Percentiles rank a stretch among this genome's conserved stretches.
These are phyloP conservation scores for Lithophane ornitopus DNA, from an alignment of 2,888 invertebrate species.

Conservation along the genomic window DNA sequence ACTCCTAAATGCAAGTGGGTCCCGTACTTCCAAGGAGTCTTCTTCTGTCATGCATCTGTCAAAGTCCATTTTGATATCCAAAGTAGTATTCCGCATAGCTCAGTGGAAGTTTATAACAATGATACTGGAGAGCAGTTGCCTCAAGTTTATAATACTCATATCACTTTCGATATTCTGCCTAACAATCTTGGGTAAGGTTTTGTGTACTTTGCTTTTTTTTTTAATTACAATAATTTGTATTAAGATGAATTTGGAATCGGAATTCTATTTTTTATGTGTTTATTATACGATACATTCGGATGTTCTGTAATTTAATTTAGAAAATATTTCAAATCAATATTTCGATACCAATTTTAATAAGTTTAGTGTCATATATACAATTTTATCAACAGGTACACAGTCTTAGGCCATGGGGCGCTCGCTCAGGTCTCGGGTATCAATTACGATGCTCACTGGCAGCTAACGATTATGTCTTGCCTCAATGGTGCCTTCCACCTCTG, in stretches of 20 bases:
- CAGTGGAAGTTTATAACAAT: conserved; percentile 81
- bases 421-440: conserved; percentile 62
- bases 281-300: background rate
- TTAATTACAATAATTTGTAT: background rate
- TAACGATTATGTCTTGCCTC: conserved; percentile 78
- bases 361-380: background rate
- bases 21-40: conserved; percentile 84
- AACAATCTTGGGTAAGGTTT: conserved; percentile 79
- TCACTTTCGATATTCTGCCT: conserved; percentile 80
- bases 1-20: conserved; percentile 83
- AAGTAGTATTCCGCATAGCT: conserved; percentile 74
- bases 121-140: conserved; percentile 79
- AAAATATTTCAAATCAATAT: background rate
- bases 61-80: conserved; percentile 84
- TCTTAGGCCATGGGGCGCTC: conserved; percentile 80
- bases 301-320: background rate
- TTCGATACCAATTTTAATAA: background rate
- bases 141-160: conserved; percentile 79
- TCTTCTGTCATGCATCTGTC: conserved; percentile 80
- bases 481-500: conserved; percentile 81
- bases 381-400: conserved; percentile 77
- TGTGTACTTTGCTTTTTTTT: background rate
- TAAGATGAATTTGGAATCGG: background rate
- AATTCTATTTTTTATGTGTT: too few relatives aligned
- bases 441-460: conserved; percentile 81